phyloP scores from a whole-genome alignment of 2,113 vertebrate genomes.

The Scytalopus superciliaris region DNA sequence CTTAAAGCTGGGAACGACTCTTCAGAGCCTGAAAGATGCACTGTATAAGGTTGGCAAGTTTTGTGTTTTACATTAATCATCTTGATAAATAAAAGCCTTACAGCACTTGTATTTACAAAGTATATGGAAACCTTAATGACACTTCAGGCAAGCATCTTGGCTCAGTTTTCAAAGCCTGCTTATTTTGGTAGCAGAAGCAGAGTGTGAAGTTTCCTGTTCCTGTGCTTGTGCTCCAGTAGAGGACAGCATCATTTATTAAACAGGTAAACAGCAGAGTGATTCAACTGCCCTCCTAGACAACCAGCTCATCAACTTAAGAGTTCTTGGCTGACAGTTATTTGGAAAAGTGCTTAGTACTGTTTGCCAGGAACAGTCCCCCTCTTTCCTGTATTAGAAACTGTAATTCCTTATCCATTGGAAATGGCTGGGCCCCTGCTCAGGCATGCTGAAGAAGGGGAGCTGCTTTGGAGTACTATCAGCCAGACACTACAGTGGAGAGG shows the following conservation, averaged over 20 bases:
- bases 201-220: not conserved
- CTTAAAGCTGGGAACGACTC: constrained; percentile 85
- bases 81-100: not conserved
- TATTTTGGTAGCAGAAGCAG: not conserved
- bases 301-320: not conserved
- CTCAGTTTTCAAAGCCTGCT: not conserved
- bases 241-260: not conserved
- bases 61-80: not conserved
- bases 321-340: not conserved
- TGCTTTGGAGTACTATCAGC: not conserved
- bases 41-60: constrained; percentile 87
- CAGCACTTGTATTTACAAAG: not conserved
- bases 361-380: not conserved
- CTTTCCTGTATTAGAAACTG: not conserved
- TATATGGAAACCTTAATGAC: not conserved
- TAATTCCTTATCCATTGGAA: not conserved
- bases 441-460: not conserved
- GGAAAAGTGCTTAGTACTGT: not conserved
- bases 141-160: not conserved
- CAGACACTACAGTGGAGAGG: not conserved
- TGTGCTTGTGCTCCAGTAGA: not conserved
- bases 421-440: not conserved
- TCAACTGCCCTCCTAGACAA: not conserved
- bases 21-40: constrained; percentile 96
- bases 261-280: not conserved